Evolutionary conservation across 2,113 vertebrate genomes (phyloP).

Genomic region (Empidonax alnorum): DNA sequence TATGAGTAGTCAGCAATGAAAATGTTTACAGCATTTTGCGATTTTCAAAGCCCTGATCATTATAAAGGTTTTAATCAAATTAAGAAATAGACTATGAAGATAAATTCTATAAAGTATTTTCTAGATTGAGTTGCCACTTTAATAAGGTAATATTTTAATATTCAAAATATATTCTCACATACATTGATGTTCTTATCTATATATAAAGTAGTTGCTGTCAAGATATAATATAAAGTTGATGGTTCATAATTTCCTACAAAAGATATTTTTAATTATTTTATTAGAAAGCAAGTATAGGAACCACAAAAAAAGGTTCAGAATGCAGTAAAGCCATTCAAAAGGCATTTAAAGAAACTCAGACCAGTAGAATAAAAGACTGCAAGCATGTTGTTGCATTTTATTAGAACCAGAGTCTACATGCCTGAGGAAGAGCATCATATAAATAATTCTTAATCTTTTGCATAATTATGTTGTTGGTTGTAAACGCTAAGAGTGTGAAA

Average conservation of each 20-base stretch:
- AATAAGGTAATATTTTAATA: neutral
- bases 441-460: neutral
- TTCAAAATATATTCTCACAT: neutral
- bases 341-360: neutral
- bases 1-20: neutral
- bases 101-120: neutral
- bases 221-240: neutral
- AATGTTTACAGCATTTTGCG: neutral
- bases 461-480: neutral
- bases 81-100: neutral
- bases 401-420: neutral
- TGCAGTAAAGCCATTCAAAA: neutral
- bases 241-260: neutral
- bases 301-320: neutral
- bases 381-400: neutral
- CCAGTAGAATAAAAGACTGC: neutral
- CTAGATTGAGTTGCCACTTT: neutral
- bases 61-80: neutral
- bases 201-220: neutral
- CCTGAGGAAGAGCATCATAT: neutral
- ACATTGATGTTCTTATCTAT: neutral
- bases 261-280: neutral
- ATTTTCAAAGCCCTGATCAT: neutral
- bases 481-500: neutral
- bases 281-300: neutral